Evolutionary conservation across 2,797 vertebrate species (phyloP).

Genomic region (Clamator glandarius): DNA sequence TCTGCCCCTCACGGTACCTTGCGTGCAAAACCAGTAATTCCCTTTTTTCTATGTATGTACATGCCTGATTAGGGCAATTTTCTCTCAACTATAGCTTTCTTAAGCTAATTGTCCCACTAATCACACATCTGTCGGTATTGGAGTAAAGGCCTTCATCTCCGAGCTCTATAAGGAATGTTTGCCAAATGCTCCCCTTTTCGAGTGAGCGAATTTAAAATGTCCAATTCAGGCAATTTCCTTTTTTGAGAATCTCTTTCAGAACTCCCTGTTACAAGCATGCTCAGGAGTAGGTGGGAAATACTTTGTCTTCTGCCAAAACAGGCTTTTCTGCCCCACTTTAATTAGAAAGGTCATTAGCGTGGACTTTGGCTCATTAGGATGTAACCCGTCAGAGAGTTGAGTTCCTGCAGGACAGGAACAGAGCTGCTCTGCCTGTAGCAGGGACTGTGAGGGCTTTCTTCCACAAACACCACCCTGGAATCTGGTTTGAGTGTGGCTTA

Average conservation of each 20-base stretch:
- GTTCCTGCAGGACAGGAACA: not conserved
- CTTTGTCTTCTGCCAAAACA: not conserved
- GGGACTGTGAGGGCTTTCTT: not conserved
- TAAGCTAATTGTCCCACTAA: not conserved
- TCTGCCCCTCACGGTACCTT: not conserved
- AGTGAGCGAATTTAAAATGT: not conserved
- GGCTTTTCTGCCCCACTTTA: not conserved
- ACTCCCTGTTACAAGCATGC: not conserved
- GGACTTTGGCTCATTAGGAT: fast-evolving
- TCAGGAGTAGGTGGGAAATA: not conserved
- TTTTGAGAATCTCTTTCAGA: not conserved
- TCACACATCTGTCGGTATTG: not conserved
- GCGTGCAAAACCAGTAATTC: not conserved
- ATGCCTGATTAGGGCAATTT: not conserved
- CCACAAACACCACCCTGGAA: not conserved
- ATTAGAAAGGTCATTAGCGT: fast-evolving
- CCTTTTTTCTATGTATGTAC: fast-evolving
- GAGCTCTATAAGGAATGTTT: not conserved
- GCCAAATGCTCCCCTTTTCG: not conserved
- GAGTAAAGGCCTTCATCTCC: not conserved
- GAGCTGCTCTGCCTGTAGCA: not conserved
- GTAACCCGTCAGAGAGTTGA: fast-evolving
- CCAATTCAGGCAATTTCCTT: not conserved
- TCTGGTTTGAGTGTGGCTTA: not conserved
- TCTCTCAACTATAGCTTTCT: not conserved